Percentiles rank a stretch among this genome's conserved stretches.
Evolutionary conservation across 2,888 invertebrate species (phyloP).

Genomic region (Tetropium fuscum): DNA sequence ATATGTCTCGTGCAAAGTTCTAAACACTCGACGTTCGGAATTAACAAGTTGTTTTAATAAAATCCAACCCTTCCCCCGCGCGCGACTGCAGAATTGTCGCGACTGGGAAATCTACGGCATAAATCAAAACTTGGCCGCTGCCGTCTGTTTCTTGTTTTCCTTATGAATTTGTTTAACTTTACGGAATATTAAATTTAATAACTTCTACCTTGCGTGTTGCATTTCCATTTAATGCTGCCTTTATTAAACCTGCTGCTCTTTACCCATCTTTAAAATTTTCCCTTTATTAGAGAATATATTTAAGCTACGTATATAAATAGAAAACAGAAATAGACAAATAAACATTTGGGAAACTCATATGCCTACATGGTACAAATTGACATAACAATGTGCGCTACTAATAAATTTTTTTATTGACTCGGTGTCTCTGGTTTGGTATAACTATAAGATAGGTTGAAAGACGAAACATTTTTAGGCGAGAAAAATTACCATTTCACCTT

Average conservation of each 20-base stretch:
- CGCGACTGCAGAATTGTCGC: slow-evolving; percentile 57
- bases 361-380: no score
- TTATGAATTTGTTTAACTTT: slow-evolving; percentile 59
- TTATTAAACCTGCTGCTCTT: slow-evolving; percentile 20
- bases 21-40: slow-evolving; percentile 63
- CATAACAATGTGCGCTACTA: no score
- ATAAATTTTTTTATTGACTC: no score
- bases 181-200: slow-evolving; percentile 58
- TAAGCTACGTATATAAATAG: no score
- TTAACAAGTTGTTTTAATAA: slow-evolving; percentile 68
- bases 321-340: no score
- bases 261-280: no score
- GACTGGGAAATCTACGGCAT: slow-evolving; percentile 59
- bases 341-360: no score
- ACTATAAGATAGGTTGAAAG: no score
- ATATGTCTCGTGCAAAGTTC: slow-evolving; percentile 57
- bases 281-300: no score
- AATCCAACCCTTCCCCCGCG: slow-evolving; percentile 63
- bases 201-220: slow-evolving; percentile 44
- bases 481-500: no score
- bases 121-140: slow-evolving; percentile 64
- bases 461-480: no score
- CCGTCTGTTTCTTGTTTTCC: slow-evolving; percentile 53
- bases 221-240: slow-evolving; percentile 31
- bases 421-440: no score